These are phyloP conservation scores for Drosophila conformis DNA, from an alignment of 2,888 invertebrate genomes.

Conservation along the genomic window DNA sequence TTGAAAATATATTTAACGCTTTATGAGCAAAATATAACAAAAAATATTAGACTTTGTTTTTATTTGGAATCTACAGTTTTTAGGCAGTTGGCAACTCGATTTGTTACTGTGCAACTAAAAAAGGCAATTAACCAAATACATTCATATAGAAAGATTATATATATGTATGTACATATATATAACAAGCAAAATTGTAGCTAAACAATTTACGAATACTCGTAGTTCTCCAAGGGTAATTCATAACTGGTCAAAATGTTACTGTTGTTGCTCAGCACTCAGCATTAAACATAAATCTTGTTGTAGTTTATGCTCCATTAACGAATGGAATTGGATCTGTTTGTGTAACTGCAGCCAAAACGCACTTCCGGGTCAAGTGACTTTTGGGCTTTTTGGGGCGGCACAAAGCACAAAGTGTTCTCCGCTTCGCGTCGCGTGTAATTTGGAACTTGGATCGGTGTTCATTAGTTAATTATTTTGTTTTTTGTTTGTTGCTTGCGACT, in stretches of 20 bases:
- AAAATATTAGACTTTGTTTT: constrained; percentile 1
- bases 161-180: background rate
- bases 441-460: constrained; percentile 45
- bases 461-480: constrained; percentile 72
- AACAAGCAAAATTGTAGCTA: constrained; percentile 11
- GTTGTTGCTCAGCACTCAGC: constrained; percentile 5
- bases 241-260: background rate
- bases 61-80: background rate
- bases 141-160: constrained; percentile 1
- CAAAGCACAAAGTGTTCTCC: constrained; percentile 30
- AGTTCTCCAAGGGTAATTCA: no score
- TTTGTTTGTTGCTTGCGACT: constrained; percentile 38
- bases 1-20: constrained; percentile 24
- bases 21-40: constrained; percentile 4
- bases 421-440: constrained; percentile 32
- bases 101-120: background rate
- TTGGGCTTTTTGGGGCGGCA: constrained; percentile 23
- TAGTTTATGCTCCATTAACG: constrained; percentile 19
- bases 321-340: constrained; percentile 34
- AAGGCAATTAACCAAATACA: background rate
- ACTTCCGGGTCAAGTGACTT: constrained; percentile 57
- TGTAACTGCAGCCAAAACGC: constrained; percentile 21
- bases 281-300: constrained; percentile 20
- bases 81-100: background rate
- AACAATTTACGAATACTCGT: constrained; percentile 1